Evolutionary conservation across 1,140 invertebrate species (phyloP).

Genomic region (Nymphalis io): DNA sequence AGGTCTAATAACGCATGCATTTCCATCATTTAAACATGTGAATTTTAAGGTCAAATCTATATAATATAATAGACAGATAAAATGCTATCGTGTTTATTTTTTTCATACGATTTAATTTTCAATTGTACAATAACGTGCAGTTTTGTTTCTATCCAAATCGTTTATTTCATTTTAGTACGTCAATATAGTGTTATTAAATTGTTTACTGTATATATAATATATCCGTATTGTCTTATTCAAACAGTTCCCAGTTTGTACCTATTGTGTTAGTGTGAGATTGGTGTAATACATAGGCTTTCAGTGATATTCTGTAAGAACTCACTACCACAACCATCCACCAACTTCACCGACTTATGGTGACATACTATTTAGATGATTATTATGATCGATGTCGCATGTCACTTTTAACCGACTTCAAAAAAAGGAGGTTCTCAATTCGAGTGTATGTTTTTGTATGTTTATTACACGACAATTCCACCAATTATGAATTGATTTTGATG

Average conservation of each 20-base stretch:
- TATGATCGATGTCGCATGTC: too few relatives aligned
- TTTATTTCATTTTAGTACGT: not conserved
- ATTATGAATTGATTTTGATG: too few relatives aligned
- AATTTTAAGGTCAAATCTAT: constrained; percentile 5
- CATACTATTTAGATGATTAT: too few relatives aligned
- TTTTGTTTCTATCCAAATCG: not conserved
- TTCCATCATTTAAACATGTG: not conserved
- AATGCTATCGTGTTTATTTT: not conserved
- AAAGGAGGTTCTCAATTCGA: too few relatives aligned
- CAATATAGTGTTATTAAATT: not conserved
- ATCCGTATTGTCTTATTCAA: not conserved
- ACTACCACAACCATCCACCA: too few relatives aligned
- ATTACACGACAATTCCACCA: too few relatives aligned
- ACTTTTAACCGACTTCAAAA: too few relatives aligned
- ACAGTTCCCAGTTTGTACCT: not conserved
- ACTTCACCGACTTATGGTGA: too few relatives aligned
- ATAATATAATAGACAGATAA: not conserved
- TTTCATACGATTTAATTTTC: not conserved
- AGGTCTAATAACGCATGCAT: not conserved
- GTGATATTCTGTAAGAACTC: not conserved
- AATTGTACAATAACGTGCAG: not conserved
- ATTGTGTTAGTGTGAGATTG: not conserved
- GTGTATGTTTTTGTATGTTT: too few relatives aligned
- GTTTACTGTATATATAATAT: not conserved
- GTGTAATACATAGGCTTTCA: not conserved